phyloP scores from a whole-genome alignment of 64 coral and sea anemone species.

The Porites australiensis region DNA sequence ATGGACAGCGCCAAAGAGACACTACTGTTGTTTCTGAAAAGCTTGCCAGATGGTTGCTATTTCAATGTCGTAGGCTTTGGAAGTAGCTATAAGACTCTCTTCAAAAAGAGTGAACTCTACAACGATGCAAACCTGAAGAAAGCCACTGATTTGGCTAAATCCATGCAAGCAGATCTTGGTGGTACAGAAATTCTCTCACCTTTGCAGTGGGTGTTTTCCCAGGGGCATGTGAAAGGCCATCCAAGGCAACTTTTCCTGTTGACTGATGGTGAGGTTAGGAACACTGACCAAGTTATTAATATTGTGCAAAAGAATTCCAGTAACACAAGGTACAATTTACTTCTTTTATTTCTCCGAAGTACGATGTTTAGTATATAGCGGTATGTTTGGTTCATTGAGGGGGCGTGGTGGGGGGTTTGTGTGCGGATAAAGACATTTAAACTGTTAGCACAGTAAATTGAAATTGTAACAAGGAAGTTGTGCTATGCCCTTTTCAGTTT shows the following conservation, averaged over 20 bases:
- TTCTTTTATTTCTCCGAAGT: background rate
- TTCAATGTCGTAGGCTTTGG: slow-evolving; percentile 95
- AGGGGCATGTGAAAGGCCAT: slow-evolving; percentile 61
- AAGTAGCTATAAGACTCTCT: slow-evolving; percentile 50
- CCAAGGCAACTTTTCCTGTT: slow-evolving; percentile 60
- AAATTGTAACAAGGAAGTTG: too few species aligned
- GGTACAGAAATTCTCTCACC: slow-evolving; percentile 68
- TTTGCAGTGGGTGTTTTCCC: slow-evolving; percentile 81
- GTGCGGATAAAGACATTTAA: too few species aligned
- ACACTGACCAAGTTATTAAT: slow-evolving; percentile 54
- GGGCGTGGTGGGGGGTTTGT: too few species aligned
- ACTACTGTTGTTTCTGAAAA: slow-evolving; percentile 90
- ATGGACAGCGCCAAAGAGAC: slow-evolving; percentile 74
- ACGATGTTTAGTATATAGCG: too few species aligned
- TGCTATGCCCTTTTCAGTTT: too few species aligned
- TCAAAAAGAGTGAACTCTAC: slow-evolving; percentile 63
- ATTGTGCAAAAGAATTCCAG: slow-evolving; percentile 39
- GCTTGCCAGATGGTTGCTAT: slow-evolving; percentile 80
- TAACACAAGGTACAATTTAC: slow-evolving; percentile 16
- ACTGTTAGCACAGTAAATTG: too few species aligned
- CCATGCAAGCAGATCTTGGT: slow-evolving; percentile 83
- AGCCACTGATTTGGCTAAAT: slow-evolving; percentile 53
- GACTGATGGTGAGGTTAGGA: slow-evolving; percentile 67
- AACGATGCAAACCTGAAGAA: slow-evolving; percentile 69
- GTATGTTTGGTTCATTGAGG: too few species aligned